Percentiles rank a stretch among this genome's conserved stretches.
These are phyloP conservation scores for Poecilia latipinna DNA, from an alignment of 2,113 vertebrate species.

Conservation along the genomic window DNA sequence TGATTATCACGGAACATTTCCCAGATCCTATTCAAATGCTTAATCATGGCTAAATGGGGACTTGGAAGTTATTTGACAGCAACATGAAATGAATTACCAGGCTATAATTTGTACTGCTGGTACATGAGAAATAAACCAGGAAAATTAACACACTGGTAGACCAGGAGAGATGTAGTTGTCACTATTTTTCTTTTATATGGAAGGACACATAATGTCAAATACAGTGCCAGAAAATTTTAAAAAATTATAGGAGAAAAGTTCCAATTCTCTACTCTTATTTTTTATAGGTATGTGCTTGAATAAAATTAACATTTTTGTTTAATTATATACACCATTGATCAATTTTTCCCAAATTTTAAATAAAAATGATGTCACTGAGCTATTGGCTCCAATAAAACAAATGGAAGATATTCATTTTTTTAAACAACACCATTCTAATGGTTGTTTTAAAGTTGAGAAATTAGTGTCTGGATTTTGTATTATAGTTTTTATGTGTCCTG, in stretches of 20 bases:
- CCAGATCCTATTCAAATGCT: slow-evolving; percentile 42
- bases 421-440: background rate
- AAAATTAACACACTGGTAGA: background rate
- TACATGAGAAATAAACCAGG: slow-evolving; percentile 43
- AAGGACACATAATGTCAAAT: background rate
- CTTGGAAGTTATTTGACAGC: slow-evolving; percentile 59
- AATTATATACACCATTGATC: background rate
- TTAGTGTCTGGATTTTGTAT: background rate
- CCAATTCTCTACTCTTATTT: background rate
- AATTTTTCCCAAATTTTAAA: background rate
- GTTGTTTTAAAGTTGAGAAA: background rate
- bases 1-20: slow-evolving; percentile 62
- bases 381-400: background rate
- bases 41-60: slow-evolving; percentile 63
- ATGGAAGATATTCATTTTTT: background rate
- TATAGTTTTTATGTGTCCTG: background rate
- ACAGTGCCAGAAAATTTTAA: background rate
- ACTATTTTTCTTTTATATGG: slow-evolving; percentile 10
- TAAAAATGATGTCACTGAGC: background rate
- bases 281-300: background rate
- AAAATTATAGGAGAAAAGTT: too few relatives aligned
- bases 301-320: background rate
- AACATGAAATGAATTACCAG: slow-evolving; percentile 41
- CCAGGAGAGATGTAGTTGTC: slow-evolving; percentile 27
- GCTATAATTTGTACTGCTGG: slow-evolving; percentile 42